These are phyloP conservation scores for Aplysia californica DNA, from an alignment of 1,140 invertebrate species.

Conservation along the genomic window DNA sequence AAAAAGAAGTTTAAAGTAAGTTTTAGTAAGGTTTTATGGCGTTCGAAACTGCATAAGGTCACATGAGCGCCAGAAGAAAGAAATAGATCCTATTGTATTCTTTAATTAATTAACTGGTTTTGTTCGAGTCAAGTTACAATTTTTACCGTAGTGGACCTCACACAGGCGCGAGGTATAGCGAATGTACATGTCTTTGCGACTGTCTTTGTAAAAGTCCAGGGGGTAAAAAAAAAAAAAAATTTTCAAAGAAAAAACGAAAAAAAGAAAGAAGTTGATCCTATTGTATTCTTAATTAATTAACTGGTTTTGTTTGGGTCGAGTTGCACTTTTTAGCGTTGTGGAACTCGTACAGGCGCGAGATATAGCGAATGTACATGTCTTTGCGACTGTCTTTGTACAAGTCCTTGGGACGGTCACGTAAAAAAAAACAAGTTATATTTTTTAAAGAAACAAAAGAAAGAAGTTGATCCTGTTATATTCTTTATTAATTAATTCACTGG, in stretches of 20 bases:
- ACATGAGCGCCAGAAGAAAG: too few relatives aligned
- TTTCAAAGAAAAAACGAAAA: not conserved
- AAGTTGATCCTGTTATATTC: too few relatives aligned
- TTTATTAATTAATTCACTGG: too few relatives aligned
- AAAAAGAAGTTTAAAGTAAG: not conserved
- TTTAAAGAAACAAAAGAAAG: not conserved
- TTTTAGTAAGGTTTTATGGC: not conserved
- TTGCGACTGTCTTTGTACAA: slow-evolving; percentile 63
- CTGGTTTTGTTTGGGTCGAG: not conserved
- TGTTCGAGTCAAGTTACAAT: too few relatives aligned
- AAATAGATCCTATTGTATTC: too few relatives aligned
- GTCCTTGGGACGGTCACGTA: slow-evolving; percentile 81
- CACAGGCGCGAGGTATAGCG: slow-evolving; percentile 64
- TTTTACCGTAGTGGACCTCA: slow-evolving; percentile 52
- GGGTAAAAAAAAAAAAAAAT: not conserved
- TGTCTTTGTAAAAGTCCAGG: slow-evolving; percentile 32
- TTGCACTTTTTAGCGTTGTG: not conserved
- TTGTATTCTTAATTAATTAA: too few relatives aligned
- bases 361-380: slow-evolving; percentile 66
- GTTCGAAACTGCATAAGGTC: too few relatives aligned
- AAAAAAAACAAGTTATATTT: not conserved
- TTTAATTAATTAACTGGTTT: too few relatives aligned
- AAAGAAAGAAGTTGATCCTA: too few relatives aligned
- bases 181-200: slow-evolving; percentile 63
- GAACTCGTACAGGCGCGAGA: slow-evolving; percentile 57